Percentiles rank a stretch among this genome's conserved stretches.
These are phyloP conservation scores for Brevimyrus niger DNA, from an alignment of 2,113 vertebrate species.

Conservation along the genomic window DNA sequence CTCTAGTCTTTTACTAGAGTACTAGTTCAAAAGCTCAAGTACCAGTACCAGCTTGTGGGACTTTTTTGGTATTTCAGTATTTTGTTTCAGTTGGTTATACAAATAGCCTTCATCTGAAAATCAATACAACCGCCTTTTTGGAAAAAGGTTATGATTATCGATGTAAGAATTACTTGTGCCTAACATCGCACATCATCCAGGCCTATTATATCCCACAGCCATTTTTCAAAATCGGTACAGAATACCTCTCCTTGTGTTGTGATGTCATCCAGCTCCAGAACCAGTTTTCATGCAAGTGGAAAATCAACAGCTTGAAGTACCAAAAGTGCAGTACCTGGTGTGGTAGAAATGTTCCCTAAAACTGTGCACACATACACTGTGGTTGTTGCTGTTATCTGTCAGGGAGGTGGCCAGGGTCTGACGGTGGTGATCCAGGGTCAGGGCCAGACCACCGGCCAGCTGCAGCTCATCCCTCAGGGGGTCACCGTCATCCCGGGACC, in stretches of 20 bases:
- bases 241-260: not conserved
- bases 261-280: not conserved
- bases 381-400: not conserved
- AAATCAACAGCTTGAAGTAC: not conserved
- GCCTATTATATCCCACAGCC: not conserved
- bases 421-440: conserved; percentile 98
- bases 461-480: conserved; percentile 93
- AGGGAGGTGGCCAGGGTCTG: conserved; percentile 90
- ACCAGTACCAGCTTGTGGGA: not conserved
- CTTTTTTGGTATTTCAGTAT: not conserved
- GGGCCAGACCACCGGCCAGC: conserved; percentile 91
- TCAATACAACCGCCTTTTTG: not conserved
- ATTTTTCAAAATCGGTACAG: not conserved
- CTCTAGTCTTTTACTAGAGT: not conserved
- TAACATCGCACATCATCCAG: not conserved
- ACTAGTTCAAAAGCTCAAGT: not conserved
- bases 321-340: not conserved
- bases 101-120: not conserved
- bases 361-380: not conserved
- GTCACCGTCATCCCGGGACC: conserved; percentile 86
- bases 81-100: not conserved
- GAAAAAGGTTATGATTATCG: not conserved
- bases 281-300: not conserved
- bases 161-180: not conserved
- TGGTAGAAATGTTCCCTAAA: not conserved